Evolutionary conservation across 2,113 vertebrate species (phyloP).

Genomic region (Halcyon malimbica): DNA sequence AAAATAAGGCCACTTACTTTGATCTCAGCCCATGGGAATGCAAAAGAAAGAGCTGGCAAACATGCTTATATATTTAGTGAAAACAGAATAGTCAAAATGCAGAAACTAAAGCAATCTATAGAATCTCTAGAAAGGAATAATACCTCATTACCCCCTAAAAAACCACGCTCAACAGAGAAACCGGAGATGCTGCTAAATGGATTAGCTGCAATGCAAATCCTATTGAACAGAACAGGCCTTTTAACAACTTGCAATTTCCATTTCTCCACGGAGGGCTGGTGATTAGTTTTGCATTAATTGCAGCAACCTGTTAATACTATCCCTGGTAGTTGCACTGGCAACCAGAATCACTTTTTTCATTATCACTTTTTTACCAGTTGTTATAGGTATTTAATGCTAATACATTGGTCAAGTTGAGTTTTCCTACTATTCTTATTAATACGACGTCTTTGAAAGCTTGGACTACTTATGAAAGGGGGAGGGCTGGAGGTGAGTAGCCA

Average conservation of each 20-base stretch:
- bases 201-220: conserved; percentile 47
- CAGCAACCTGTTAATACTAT: conserved; percentile 41
- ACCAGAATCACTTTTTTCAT: neutral
- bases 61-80: neutral
- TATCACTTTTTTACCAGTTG: conserved; percentile 9
- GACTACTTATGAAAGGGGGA: neutral
- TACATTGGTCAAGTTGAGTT: neutral
- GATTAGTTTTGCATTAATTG: conserved; percentile 62
- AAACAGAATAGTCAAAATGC: neutral
- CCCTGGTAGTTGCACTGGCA: neutral
- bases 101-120: conserved; percentile 24
- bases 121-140: conserved; percentile 2
- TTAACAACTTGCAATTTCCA: conserved; percentile 57
- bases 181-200: conserved; percentile 41
- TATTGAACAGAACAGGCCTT: conserved; percentile 43
- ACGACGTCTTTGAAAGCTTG: neutral
- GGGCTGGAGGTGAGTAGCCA: neutral
- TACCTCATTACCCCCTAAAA: neutral
- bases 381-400: neutral
- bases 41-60: neutral
- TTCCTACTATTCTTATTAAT: neutral
- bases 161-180: neutral
- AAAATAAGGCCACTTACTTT: neutral
- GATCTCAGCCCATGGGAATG: neutral
- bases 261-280: conserved; percentile 26